A percentile compares a stretch with the other conserved stretches of the same genome.
Conservation (phyloP, 2,113 vertebrate species). For the Eretmochelys imbricata region DNA sequence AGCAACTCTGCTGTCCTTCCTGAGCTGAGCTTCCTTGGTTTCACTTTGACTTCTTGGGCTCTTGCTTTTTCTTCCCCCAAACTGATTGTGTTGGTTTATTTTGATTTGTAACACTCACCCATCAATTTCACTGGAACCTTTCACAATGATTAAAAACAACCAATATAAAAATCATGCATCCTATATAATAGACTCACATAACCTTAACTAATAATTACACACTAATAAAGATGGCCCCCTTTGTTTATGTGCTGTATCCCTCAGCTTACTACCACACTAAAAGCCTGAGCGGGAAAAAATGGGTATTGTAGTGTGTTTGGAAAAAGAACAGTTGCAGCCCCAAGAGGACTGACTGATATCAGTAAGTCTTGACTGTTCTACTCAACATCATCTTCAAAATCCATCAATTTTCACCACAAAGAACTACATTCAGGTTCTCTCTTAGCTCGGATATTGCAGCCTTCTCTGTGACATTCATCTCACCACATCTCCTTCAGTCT, state of each 20-base stretch:
- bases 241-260: constrained; percentile 44
- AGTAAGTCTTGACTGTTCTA: not conserved
- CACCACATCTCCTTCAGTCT: not conserved
- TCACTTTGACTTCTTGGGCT: not conserved
- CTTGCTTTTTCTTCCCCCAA: not conserved
- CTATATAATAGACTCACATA: not conserved
- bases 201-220: constrained; percentile 44
- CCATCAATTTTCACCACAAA: not conserved
- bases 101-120: constrained; percentile 18
- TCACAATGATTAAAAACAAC: not conserved
- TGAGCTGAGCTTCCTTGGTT: not conserved
- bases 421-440: not conserved
- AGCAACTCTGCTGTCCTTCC: not conserved
- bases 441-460: not conserved
- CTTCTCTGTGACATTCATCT: not conserved
- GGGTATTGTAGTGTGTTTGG: not conserved
- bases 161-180: constrained; percentile 44
- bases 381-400: not conserved
- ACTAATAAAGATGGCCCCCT: not conserved
- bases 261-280: constrained; percentile 3
- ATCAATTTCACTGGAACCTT: constrained; percentile 26
- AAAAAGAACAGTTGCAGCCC: not conserved
- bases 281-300: not conserved
- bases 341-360: not conserved
- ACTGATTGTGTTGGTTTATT: not conserved